Conservation (phyloP, 2,113 vertebrate species). For the Brevimyrus niger region DNA sequence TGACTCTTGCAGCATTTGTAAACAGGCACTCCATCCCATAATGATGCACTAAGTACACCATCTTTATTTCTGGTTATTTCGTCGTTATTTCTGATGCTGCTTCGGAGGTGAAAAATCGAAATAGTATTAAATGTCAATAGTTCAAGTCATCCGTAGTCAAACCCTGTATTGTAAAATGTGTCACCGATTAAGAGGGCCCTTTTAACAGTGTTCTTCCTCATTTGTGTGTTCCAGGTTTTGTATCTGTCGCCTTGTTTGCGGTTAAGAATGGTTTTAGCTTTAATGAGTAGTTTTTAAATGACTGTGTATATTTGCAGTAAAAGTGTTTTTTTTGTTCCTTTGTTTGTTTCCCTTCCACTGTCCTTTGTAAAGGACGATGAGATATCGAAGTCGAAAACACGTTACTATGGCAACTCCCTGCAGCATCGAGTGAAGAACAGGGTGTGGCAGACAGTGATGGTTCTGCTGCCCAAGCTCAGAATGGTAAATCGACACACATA, state of each 20-base stretch:
- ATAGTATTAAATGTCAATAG: not conserved
- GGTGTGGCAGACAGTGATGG: conserved; percentile 79
- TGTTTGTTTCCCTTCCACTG: conserved; percentile 9
- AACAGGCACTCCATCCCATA: not conserved
- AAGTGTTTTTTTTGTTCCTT: not conserved
- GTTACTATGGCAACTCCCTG: conserved; percentile 85
- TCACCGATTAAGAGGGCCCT: not conserved
- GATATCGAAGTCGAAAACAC: conserved; percentile 69
- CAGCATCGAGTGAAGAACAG: conserved; percentile 86
- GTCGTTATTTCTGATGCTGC: not conserved
- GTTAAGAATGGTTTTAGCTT: not conserved
- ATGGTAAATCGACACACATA: conserved; percentile 55
- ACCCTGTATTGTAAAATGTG: not conserved
- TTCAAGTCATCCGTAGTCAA: not conserved
- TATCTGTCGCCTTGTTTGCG: not conserved
- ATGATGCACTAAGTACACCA: not conserved
- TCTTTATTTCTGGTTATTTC: too few species aligned
- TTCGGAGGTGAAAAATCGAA: not conserved
- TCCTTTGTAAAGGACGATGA: conserved; percentile 61
- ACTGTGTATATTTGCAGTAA: not conserved
- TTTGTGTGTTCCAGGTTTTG: not conserved
- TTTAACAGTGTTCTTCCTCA: not conserved
- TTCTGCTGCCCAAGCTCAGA: conserved; percentile 75
- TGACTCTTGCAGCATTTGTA: not conserved
- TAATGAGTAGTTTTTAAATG: not conserved